phyloP scores from a whole-genome alignment of 2,113 vertebrate species.

The Varanus komodoensis region DNA sequence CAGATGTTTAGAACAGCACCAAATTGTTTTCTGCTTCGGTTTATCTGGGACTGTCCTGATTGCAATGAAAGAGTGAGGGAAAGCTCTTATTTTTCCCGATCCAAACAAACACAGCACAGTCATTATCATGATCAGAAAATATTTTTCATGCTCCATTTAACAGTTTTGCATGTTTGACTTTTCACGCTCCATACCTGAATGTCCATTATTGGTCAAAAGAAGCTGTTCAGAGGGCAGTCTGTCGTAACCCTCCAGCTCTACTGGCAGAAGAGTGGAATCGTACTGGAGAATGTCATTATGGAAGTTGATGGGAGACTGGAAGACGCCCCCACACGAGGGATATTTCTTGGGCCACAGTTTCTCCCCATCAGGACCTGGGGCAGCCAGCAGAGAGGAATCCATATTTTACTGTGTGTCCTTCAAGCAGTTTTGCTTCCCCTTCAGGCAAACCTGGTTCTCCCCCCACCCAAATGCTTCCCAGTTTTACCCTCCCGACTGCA shows the following conservation, averaged over 20 bases:
- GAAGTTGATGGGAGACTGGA: slow-evolving; percentile 94
- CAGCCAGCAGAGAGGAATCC: slow-evolving; percentile 35
- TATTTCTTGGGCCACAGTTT: slow-evolving; percentile 85
- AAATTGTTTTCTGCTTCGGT: slow-evolving; percentile 2
- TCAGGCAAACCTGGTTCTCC: too few relatives aligned
- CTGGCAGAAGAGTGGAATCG: slow-evolving; percentile 82
- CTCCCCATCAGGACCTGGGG: slow-evolving; percentile 86
- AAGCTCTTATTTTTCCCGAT: background rate
- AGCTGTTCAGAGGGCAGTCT: slow-evolving; percentile 79
- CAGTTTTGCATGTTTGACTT: background rate
- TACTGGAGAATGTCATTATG: slow-evolving; percentile 86
- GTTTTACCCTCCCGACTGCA: background rate
- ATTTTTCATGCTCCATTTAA: background rate
- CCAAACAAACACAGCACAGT: background rate
- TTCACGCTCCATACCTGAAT: slow-evolving; percentile 81
- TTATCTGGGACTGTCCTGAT: background rate
- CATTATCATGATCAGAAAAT: background rate
- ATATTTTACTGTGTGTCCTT: background rate
- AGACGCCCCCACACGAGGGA: slow-evolving; percentile 87
- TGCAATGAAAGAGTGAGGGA: background rate
- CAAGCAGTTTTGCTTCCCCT: background rate
- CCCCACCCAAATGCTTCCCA: background rate
- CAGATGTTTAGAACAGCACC: slow-evolving; percentile 7
- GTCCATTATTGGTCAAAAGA: slow-evolving; percentile 91
- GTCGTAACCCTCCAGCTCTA: slow-evolving; percentile 88